phyloP scores from a whole-genome alignment of 2,888 invertebrate genomes.

The Zonitis immaculata region DNA sequence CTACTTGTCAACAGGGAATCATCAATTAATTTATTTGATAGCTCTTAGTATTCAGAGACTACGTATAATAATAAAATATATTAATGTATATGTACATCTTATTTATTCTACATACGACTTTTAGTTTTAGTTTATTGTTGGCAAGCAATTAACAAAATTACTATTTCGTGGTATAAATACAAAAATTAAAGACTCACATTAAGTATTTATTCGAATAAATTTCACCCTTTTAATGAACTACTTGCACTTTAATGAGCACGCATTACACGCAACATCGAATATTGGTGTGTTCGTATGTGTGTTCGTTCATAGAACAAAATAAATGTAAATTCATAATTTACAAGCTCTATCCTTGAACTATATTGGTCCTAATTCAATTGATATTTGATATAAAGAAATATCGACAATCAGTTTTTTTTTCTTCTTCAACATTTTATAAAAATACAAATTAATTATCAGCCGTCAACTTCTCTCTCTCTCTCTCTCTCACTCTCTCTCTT shows the following conservation, averaged over 20 bases:
- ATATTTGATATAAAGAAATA: no score
- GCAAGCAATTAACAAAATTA: conserved; percentile 2
- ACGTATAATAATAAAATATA: no score
- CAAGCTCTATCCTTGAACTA: background rate
- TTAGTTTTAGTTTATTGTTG: background rate
- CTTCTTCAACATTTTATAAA: no score
- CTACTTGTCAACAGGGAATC: conserved; percentile 7
- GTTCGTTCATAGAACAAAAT: background rate
- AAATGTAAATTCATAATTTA: background rate
- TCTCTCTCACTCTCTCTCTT: no score
- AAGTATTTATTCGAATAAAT: conserved; percentile 15
- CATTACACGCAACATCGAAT: conserved; percentile 18
- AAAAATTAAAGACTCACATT: conserved; percentile 3
- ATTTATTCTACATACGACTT: no score
- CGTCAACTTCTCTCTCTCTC: background rate
- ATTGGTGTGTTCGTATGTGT: no score
- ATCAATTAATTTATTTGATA: conserved; percentile 14
- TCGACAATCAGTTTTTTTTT: no score
- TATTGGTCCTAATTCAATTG: no score
- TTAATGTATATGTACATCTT: no score
- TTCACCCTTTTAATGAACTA: conserved; percentile 23
- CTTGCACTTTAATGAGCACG: conserved; percentile 27
- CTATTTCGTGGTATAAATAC: background rate
- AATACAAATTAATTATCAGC: background rate
- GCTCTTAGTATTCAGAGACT: background rate